Percentiles rank a stretch among this genome's conserved stretches.
These are phyloP conservation scores for Epizoanthus ramosus DNA, from an alignment of 92 coral and sea anemone species.

Conservation along the genomic window DNA sequence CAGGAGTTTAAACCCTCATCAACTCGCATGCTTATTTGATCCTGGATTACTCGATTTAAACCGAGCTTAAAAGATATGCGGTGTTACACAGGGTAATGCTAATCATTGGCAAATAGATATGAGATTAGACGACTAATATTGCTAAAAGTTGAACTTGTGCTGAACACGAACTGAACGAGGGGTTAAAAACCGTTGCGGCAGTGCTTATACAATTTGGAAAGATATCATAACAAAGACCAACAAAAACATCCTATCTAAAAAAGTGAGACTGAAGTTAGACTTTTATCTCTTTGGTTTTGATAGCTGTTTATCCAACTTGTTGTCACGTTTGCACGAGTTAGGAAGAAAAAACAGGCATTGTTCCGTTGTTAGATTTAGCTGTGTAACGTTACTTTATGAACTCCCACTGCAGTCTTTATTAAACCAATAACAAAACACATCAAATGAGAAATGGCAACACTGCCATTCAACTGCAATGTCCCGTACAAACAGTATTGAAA, in stretches of 20 bases:
- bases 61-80: too few species aligned
- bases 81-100: too few species aligned
- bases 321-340: constrained; percentile 29
- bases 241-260: background rate
- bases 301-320: constrained; percentile 17
- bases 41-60: too few species aligned
- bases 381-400: constrained; percentile 31
- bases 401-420: constrained; percentile 32
- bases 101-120: too few species aligned
- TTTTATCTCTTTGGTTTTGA: background rate
- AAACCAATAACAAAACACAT: constrained; percentile 34
- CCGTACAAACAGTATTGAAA: constrained; percentile 32
- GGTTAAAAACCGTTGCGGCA: too few species aligned
- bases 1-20: too few species aligned
- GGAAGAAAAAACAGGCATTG: background rate
- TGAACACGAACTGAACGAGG: too few species aligned
- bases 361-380: constrained; percentile 20
- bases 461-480: constrained; percentile 33
- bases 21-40: too few species aligned
- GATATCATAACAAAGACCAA: too few species aligned
- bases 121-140: too few species aligned
- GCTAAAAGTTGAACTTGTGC: too few species aligned
- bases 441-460: constrained; percentile 34
- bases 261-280: background rate
- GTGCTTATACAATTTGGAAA: too few species aligned